Conservation (phyloP, 2,113 vertebrate species). For the Eidolon helvum region DNA sequence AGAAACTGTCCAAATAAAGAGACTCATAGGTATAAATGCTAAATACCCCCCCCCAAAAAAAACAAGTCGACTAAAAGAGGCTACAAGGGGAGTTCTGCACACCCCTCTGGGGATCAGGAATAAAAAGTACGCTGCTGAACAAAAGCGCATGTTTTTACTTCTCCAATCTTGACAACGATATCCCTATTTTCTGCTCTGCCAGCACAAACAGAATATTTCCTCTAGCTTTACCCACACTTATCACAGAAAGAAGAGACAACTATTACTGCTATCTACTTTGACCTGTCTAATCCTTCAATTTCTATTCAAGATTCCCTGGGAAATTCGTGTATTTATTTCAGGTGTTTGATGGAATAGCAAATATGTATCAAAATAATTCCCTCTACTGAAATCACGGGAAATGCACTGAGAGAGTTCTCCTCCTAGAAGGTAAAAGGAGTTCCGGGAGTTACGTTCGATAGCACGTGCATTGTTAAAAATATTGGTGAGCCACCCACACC, state of each 20-base stretch:
- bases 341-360: constrained; percentile 16
- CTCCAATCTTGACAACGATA: neutral
- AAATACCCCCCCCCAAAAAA: neutral
- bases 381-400: neutral
- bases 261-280: constrained; percentile 28
- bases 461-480: neutral
- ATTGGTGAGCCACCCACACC: neutral
- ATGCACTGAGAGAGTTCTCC: neutral
- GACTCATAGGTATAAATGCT: neutral
- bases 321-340: constrained; percentile 38
- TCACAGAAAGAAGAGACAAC: constrained; percentile 15
- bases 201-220: constrained; percentile 15
- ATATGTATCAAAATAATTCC: constrained; percentile 43
- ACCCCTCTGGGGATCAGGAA: neutral
- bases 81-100: neutral
- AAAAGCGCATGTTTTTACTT: neutral
- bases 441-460: neutral
- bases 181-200: neutral
- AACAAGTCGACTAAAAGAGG: neutral
- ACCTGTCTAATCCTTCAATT: constrained; percentile 45
- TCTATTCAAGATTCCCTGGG: constrained; percentile 26
- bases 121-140: neutral
- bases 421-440: neutral
- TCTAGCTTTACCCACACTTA: neutral
- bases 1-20: neutral